phyloP scores from a whole-genome alignment of 2,888 invertebrate species.

The Pterostichus madidus region DNA sequence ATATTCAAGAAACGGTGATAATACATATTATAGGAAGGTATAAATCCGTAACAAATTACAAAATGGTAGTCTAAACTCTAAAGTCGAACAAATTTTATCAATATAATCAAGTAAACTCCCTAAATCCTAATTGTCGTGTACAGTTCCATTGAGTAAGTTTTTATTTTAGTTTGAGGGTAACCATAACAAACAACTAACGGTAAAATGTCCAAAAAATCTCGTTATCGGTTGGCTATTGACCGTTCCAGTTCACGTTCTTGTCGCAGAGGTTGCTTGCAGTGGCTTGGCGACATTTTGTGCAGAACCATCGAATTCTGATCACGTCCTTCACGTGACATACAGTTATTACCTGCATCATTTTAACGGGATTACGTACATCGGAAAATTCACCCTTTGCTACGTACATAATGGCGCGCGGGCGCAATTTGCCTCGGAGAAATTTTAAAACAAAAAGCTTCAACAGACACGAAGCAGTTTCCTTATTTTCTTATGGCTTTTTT shows the following conservation, averaged over 20 bases:
- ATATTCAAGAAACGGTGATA: no score
- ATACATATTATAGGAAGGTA: no score
- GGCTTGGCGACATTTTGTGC: slow-evolving; percentile 53
- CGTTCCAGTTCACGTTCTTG: neutral
- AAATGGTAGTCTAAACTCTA: no score
- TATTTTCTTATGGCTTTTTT: slow-evolving; percentile 10
- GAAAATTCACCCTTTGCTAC: slow-evolving; percentile 54
- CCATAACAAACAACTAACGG: slow-evolving; percentile 19
- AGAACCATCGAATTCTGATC: slow-evolving; percentile 59
- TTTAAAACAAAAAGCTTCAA: slow-evolving; percentile 53
- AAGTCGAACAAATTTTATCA: no score
- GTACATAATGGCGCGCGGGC: slow-evolving; percentile 28
- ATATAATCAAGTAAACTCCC: no score
- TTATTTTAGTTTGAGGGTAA: neutral
- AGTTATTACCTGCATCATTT: slow-evolving; percentile 59
- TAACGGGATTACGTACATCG: slow-evolving; percentile 47
- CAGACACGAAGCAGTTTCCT: slow-evolving; percentile 11
- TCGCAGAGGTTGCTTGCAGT: neutral
- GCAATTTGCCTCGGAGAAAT: slow-evolving; percentile 37
- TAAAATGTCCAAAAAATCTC: slow-evolving; percentile 26
- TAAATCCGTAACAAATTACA: no score
- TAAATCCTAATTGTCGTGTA: no score
- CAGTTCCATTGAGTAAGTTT: no score
- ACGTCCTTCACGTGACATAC: slow-evolving; percentile 56
- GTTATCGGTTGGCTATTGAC: slow-evolving; percentile 29